phyloP scores from a whole-genome alignment of 2,797 vertebrate species.

The Pangasius macronema region DNA sequence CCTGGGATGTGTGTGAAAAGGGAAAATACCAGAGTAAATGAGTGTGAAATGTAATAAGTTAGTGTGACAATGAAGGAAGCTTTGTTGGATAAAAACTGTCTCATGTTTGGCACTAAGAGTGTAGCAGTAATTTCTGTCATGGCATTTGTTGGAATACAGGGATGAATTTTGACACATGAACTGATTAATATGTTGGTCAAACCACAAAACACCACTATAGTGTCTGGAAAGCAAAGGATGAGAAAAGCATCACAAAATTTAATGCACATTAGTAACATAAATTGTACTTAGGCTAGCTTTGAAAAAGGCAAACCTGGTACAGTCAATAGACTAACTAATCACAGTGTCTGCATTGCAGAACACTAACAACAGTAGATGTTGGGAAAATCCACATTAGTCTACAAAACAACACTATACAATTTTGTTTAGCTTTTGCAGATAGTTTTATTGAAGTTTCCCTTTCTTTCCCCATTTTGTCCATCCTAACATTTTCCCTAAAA shows the following conservation, averaged over 20 bases:
- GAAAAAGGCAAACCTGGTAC: background rate
- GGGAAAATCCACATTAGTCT: background rate
- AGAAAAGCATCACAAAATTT: background rate
- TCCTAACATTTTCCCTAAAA: background rate
- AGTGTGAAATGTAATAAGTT: slow-evolving; percentile 62
- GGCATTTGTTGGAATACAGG: background rate
- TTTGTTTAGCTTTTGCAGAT: background rate
- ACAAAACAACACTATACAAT: background rate
- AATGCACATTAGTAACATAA: background rate
- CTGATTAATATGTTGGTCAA: background rate
- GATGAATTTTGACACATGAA: background rate
- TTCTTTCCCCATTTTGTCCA: background rate
- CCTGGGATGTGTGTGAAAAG: slow-evolving; percentile 59
- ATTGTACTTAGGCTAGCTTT: background rate
- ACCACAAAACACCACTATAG: background rate
- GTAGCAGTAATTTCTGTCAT: background rate
- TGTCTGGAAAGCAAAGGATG: background rate
- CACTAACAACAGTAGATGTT: background rate
- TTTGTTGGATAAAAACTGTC: slow-evolving; percentile 25
- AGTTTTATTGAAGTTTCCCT: background rate
- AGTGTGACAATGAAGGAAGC: slow-evolving; percentile 25
- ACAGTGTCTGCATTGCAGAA: background rate
- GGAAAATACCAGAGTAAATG: slow-evolving; percentile 58
- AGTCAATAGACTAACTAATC: background rate
- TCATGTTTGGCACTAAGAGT: background rate